Conservation (phyloP, 2,113 vertebrate species). For the Strix aluco region DNA sequence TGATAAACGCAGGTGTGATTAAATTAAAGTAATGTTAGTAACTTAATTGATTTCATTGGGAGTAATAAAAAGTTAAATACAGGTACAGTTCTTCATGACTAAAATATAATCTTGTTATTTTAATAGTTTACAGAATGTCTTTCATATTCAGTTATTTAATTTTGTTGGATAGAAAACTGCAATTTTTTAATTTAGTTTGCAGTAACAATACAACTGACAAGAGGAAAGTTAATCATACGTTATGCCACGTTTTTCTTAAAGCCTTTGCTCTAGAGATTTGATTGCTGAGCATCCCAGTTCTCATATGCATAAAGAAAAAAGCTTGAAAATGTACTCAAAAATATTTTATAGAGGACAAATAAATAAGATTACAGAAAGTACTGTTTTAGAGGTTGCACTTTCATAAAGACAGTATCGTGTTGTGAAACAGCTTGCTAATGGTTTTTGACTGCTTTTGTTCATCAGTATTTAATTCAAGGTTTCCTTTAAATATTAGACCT, state of each 20-base stretch:
- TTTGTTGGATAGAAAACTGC: not conserved
- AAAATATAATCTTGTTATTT: not conserved
- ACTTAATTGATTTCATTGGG: not conserved
- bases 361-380: not conserved
- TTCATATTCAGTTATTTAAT: not conserved
- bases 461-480: not conserved
- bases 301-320: not conserved
- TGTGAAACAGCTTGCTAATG: not conserved
- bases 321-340: not conserved
- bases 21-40: not conserved
- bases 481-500: not conserved
- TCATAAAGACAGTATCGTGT: not conserved
- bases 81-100: not conserved
- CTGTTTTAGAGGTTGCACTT: not conserved
- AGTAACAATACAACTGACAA: not conserved
- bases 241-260: not conserved
- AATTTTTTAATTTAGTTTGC: not conserved
- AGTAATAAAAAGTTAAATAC: not conserved
- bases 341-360: not conserved
- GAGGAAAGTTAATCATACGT: not conserved
- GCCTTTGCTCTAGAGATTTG: not conserved
- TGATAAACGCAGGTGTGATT: not conserved
- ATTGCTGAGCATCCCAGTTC: not conserved
- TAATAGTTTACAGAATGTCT: not conserved
- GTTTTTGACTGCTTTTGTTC: not conserved